A percentile compares a stretch with the other conserved stretches of the same genome.
Conservation (phyloP, 2,888 invertebrate species). For the Monopis laevigella region DNA sequence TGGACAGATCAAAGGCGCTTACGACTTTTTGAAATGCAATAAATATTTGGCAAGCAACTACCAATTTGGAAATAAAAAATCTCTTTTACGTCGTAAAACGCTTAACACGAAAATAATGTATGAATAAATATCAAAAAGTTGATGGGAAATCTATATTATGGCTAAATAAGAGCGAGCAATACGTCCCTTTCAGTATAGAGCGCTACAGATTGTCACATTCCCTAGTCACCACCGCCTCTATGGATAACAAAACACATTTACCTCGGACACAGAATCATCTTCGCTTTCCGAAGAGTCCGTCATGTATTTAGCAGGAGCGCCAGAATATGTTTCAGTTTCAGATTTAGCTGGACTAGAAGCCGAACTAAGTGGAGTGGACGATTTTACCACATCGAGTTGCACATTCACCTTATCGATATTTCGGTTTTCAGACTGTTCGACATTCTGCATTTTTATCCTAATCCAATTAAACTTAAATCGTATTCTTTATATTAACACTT, state of each 20-base stretch:
- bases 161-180: conserved; percentile 68
- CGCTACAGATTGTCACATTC: conserved; percentile 67
- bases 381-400: conserved; percentile 75
- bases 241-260: conserved; percentile 72
- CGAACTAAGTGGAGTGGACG: conserved; percentile 85
- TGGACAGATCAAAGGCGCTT: conserved; percentile 63
- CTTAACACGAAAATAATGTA: too few species aligned
- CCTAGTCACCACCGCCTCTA: conserved; percentile 59
- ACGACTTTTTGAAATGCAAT: conserved; percentile 67
- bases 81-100: too few species aligned
- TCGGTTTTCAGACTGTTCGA: conserved; percentile 86
- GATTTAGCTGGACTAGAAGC: conserved; percentile 85
- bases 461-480: conserved; percentile 64
- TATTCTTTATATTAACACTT: conserved; percentile 64
- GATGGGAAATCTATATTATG: too few species aligned
- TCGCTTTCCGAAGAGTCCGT: conserved; percentile 96
- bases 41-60: conserved; percentile 65
- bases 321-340: conserved; percentile 87
- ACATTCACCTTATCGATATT: conserved; percentile 83
- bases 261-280: conserved; percentile 96
- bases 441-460: conserved; percentile 92
- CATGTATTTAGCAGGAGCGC: conserved; percentile 87
- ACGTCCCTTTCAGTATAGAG: conserved; percentile 75
- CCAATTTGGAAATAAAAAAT: conserved; percentile 23
- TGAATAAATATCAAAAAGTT: too few species aligned